Evolutionary conservation across 2,888 invertebrate genomes (phyloP).

Genomic region (Anoncus sp.): DNA sequence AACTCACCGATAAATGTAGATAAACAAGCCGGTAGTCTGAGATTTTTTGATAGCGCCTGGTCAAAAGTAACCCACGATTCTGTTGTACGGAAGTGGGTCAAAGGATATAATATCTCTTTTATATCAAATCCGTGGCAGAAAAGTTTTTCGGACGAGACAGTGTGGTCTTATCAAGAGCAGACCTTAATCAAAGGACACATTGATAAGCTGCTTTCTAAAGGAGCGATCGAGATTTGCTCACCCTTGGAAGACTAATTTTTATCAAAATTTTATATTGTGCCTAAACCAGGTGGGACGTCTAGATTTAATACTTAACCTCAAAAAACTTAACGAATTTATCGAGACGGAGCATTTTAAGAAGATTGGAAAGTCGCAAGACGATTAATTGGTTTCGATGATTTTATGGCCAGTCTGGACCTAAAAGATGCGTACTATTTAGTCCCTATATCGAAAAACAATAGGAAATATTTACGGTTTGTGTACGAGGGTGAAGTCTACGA

Average conservation of each 20-base stretch:
- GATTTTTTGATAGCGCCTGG: conserved; percentile 39
- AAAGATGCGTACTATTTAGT: conserved; percentile 40
- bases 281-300: conserved; percentile 19
- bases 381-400: conserved; percentile 52
- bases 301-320: too few species aligned
- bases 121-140: conserved; percentile 27
- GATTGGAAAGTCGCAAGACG: conserved; percentile 65
- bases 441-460: conserved; percentile 19
- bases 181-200: conserved; percentile 20
- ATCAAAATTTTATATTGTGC: conserved; percentile 18
- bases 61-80: conserved; percentile 43
- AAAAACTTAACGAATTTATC: conserved; percentile 64
- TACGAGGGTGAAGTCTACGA: conserved; percentile 36
- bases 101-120: conserved; percentile 58
- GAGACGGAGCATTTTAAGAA: conserved; percentile 67
- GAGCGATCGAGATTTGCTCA: conserved; percentile 42
- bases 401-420: conserved; percentile 33
- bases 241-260: conserved; percentile 30
- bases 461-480: conserved; percentile 41
- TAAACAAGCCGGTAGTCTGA: conserved; percentile 58
- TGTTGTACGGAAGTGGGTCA: conserved; percentile 45
- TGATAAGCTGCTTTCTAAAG: conserved; percentile 34
- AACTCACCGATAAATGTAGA: conserved; percentile 19
- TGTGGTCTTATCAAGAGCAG: conserved; percentile 33
- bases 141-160: conserved; percentile 4